Conservation (phyloP, 2,888 invertebrate genomes). For the Ophion ventricosus region DNA sequence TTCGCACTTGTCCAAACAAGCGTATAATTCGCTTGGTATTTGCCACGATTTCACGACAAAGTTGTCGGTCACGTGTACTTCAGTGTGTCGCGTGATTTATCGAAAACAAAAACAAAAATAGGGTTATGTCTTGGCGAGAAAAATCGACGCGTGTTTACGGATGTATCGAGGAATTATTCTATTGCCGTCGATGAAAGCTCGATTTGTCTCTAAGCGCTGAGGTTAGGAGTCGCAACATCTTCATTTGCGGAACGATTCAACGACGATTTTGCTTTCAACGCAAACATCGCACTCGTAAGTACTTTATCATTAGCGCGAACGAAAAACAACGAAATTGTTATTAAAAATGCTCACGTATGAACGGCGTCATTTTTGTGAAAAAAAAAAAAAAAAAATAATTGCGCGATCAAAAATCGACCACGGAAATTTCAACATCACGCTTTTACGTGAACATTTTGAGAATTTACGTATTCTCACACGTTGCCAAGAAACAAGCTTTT, state of each 20-base stretch:
- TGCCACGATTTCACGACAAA: background rate
- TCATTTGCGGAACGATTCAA: background rate
- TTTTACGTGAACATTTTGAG: background rate
- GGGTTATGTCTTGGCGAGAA: background rate
- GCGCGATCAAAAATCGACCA: background rate
- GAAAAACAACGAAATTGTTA: background rate
- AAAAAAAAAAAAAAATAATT: no score
- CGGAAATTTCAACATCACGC: background rate
- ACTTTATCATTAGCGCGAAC: background rate
- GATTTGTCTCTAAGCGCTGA: background rate
- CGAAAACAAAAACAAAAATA: constrained; percentile 17
- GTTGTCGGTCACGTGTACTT: background rate
- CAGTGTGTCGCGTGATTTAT: background rate
- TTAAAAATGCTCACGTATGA: background rate
- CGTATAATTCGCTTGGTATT: background rate
- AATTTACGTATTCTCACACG: background rate
- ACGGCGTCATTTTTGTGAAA: background rate
- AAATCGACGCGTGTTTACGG: background rate
- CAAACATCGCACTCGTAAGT: background rate
- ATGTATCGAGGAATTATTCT: background rate
- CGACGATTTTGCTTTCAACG: background rate
- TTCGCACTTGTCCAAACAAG: no score
- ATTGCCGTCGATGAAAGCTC: background rate
- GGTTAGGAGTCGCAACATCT: background rate
- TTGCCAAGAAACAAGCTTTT: background rate